Conservation (phyloP, 1,140 invertebrate genomes). For the Drosophila rufa region DNA sequence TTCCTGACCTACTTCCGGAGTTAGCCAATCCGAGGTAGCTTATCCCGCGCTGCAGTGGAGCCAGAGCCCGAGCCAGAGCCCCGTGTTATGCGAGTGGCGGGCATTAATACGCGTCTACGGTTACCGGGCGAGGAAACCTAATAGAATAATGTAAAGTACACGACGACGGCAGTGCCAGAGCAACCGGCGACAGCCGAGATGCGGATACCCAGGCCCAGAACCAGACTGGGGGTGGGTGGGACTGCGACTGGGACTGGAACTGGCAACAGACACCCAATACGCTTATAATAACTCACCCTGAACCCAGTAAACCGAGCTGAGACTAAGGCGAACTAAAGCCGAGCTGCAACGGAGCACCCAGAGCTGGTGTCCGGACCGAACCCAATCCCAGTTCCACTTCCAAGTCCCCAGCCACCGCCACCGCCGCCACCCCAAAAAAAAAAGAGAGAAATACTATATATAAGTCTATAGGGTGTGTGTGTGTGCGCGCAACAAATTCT, state of each 20-base stretch:
- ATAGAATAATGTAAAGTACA: constrained; percentile 83
- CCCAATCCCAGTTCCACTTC: constrained; percentile 48
- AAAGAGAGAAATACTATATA: constrained; percentile 34
- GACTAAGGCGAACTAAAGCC: constrained; percentile 73
- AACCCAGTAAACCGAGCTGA: constrained; percentile 79
- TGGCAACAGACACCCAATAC: constrained; percentile 59
- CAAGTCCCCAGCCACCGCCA: constrained; percentile 11
- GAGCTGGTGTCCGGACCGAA: constrained; percentile 47
- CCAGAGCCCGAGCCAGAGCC: constrained; percentile 7
- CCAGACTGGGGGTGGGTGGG: constrained; percentile 3
- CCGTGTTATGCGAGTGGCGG: constrained; percentile 59
- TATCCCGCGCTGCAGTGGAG: constrained; percentile 38
- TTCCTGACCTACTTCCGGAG: constrained; percentile 34
- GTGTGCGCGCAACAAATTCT: constrained; percentile 61
- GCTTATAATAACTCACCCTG: constrained; percentile 83
- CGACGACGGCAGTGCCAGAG: constrained; percentile 38
- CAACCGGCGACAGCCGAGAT: constrained; percentile 52
- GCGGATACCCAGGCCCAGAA: constrained; percentile 29
- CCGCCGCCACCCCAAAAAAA: constrained; percentile 42
- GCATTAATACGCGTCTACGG: constrained; percentile 74
- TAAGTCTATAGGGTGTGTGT: not conserved
- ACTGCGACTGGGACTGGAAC: constrained; percentile 8
- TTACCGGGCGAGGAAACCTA: constrained; percentile 73
- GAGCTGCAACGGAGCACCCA: constrained; percentile 66
- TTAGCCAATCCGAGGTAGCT: constrained; percentile 11